Percentiles rank a stretch among this genome's conserved stretches.
These are phyloP conservation scores for Agonopterix heracliana DNA, from an alignment of 2,888 invertebrate species.

Conservation along the genomic window DNA sequence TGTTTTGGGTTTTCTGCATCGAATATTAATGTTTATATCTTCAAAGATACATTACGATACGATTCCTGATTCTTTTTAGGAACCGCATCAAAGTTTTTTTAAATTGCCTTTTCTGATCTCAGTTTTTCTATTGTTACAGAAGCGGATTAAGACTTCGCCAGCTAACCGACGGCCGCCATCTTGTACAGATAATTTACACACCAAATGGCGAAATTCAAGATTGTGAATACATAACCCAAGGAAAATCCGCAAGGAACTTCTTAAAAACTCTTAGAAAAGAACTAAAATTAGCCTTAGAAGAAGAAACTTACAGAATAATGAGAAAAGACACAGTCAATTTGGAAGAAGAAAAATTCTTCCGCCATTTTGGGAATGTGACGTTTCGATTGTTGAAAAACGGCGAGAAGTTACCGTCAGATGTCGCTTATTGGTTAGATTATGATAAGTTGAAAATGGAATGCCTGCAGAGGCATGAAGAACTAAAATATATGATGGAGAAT, in stretches of 20 bases:
- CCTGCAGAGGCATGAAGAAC: slow-evolving; percentile 52
- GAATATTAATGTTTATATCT: too few relatives aligned
- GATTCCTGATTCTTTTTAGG: too few relatives aligned
- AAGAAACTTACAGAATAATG: slow-evolving; percentile 46
- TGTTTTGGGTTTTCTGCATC: too few relatives aligned
- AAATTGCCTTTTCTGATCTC: too few relatives aligned
- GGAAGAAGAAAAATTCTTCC: slow-evolving; percentile 50
- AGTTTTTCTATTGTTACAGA: slow-evolving; percentile 52
- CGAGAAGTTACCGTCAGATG: slow-evolving; percentile 61
- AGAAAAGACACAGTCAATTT: slow-evolving; percentile 31
- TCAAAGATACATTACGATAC: too few relatives aligned
- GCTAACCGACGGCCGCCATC: slow-evolving; percentile 80
- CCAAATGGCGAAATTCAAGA: slow-evolving; percentile 77
- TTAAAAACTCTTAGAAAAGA: slow-evolving; percentile 76
- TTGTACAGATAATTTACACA: slow-evolving; percentile 82
- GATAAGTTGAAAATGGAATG: slow-evolving; percentile 76
- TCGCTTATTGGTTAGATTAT: slow-evolving; percentile 77
- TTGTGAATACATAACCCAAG: slow-evolving; percentile 80
- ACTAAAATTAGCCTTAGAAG: slow-evolving; percentile 61
- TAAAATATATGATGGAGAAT: slow-evolving; percentile 53
- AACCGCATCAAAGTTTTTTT: too few relatives aligned
- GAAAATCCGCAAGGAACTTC: slow-evolving; percentile 74
- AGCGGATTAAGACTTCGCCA: slow-evolving; percentile 78
- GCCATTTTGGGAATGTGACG: slow-evolving; percentile 72
- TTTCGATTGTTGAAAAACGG: slow-evolving; percentile 69